phyloP scores from a whole-genome alignment of 2,888 invertebrate species.

The Diarsia dahlii region DNA sequence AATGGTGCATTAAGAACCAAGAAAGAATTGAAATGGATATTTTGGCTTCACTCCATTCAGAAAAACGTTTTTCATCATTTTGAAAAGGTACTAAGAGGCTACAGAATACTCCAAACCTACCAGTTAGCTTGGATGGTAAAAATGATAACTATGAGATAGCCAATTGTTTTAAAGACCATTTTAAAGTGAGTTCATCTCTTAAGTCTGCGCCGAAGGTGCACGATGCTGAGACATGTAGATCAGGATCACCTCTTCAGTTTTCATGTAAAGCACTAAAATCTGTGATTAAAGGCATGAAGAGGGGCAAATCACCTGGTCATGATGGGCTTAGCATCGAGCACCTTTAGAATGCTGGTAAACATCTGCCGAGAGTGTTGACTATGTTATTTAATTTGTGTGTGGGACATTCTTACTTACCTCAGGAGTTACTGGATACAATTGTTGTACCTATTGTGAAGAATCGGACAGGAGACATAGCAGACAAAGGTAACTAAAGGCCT shows the following conservation, averaged over 20 bases:
- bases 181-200: background rate
- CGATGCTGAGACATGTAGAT: background rate
- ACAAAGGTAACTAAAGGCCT: background rate
- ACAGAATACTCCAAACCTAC: background rate
- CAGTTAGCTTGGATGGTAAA: background rate
- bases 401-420: background rate
- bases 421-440: background rate
- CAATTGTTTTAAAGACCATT: background rate
- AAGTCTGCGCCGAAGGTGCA: background rate
- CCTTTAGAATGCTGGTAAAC: background rate
- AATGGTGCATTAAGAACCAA: slow-evolving; percentile 1
- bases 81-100: background rate
- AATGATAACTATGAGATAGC: background rate
- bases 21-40: background rate
- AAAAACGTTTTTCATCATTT: background rate
- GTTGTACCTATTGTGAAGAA: slow-evolving; percentile 5
- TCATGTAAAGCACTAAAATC: background rate
- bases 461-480: background rate
- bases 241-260: background rate
- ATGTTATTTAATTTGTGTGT: background rate
- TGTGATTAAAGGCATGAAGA: no score
- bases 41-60: background rate
- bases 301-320: no score
- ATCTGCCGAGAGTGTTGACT: background rate
- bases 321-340: background rate